Evolutionary conservation across 2,888 invertebrate species (phyloP), one percentile per base, ranked within the genome.

Genomic region (Amblyjoppa fuscipennis): DNA sequence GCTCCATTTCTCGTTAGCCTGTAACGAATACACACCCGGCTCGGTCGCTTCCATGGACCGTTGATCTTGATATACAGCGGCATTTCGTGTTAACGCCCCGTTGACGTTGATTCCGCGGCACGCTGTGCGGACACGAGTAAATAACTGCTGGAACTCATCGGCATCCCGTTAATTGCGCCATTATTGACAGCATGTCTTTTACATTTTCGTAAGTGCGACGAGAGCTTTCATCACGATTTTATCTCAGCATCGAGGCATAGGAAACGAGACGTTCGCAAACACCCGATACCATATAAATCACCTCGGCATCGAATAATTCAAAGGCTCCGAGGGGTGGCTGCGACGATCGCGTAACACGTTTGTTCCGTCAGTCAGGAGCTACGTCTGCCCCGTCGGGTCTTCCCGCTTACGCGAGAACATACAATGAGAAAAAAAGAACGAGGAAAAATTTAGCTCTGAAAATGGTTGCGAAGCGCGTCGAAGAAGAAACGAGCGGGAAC

Each of bases 61-160:
- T 91, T 91, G 90, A 87, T 88, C 88, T 86, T 88, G 87, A 90
- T 89, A 87, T 89, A 88, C 87, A 89, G 85, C 87, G 85, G 85
- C 66, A 81, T 78, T 86, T 83, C 66, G 83, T 79, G 79, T 83
- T 83, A 80, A 84, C 80, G 85, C 73, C 75, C 80, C 77, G 78
- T 80, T 84, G 68, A 86, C 80, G 83, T 83, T 85, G 83, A 85
- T 85, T 80, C 74, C 68, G 16, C 31, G 31, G 28, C 31, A 64
- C 64, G 64, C 16, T 64, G 5, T 1, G 4, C n/a, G 34, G 31
- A 34, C 34, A 64, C 34, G 83, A 75, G 66, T 82, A 88, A 89
- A 90, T 88, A 85, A 89, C 87, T 86, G 85, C 84, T 45, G 84
- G 82, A 75, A 86, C 87, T 89, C 88, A 90, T 90, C 90, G 89